A percentile compares a stretch with the other conserved stretches of the same genome.
Evolutionary conservation across 2,113 vertebrate species (phyloP).

Genomic region (Toxotes jaculatrix): DNA sequence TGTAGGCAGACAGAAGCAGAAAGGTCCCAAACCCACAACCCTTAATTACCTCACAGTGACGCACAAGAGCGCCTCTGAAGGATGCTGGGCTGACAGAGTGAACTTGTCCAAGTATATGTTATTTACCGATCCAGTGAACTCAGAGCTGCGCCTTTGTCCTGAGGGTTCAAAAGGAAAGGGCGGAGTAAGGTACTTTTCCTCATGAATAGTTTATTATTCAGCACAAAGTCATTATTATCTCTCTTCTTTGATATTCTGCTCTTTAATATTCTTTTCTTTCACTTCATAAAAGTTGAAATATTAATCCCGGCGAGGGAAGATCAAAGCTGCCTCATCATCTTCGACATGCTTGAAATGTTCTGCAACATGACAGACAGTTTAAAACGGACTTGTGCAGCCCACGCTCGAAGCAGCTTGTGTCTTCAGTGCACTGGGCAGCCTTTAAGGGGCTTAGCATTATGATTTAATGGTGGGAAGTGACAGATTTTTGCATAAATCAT

Average conservation of each 20-base stretch:
- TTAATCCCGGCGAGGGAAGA: conserved; percentile 40
- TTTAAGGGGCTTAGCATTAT: conserved; percentile 36
- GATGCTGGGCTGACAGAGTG: conserved; percentile 57
- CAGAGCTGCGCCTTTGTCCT: conserved; percentile 29
- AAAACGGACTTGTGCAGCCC: conserved; percentile 43
- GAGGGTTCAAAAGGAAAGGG: conserved; percentile 44
- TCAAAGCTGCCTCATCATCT: conserved; percentile 59
- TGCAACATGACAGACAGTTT: conserved; percentile 47
- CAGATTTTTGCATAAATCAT: conserved; percentile 65
- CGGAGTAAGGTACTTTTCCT: conserved; percentile 5
- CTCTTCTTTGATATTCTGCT: conserved; percentile 31
- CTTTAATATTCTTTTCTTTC: conserved; percentile 23
- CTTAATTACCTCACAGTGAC: conserved; percentile 85
- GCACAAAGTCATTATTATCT: conserved; percentile 27
- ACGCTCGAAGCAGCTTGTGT: conserved; percentile 30
- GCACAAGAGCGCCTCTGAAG: conserved; percentile 67
- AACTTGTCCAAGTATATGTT: conserved; percentile 62
- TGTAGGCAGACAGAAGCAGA: conserved; percentile 79
- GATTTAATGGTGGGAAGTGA: conserved; percentile 53
- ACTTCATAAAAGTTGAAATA: conserved; percentile 48
- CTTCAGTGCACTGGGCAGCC: conserved; percentile 15
- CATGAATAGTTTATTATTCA: conserved; percentile 42
- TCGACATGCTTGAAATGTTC: conserved; percentile 45
- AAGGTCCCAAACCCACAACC: conserved; percentile 76
- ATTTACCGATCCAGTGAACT: conserved; percentile 65